phyloP scores from a whole-genome alignment of 2,888 invertebrate genomes.

The Congeria kusceri region DNA sequence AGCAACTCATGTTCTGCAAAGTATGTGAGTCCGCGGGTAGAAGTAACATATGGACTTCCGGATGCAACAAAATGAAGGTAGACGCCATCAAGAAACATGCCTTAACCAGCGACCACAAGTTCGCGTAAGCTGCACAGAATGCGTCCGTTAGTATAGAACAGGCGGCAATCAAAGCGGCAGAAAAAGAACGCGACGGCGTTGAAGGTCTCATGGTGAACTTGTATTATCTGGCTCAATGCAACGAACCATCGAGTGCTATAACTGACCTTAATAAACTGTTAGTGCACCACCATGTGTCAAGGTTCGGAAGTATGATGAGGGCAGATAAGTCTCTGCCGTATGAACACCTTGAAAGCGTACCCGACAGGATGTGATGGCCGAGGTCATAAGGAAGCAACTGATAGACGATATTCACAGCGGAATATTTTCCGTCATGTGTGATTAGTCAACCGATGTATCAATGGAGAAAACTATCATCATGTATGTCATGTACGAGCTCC shows the following conservation, averaged over 20 bases:
- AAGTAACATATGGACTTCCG: constrained; percentile 1
- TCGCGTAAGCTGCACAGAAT: neutral
- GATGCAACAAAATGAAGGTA: constrained; percentile 11
- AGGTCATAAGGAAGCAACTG: constrained; percentile 10
- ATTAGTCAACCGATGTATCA: constrained; percentile 23
- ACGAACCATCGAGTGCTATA: constrained; percentile 9
- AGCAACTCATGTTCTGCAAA: neutral
- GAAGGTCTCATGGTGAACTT: constrained; percentile 13
- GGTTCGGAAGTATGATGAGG: neutral
- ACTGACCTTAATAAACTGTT: constrained; percentile 13
- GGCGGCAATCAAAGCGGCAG: neutral
- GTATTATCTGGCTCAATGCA: constrained; percentile 18
- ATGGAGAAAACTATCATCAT: constrained; percentile 22
- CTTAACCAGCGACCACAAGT: constrained; percentile 20
- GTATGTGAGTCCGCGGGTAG: neutral
- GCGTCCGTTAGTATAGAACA: neutral
- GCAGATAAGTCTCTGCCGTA: constrained; percentile 8
- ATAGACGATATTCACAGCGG: constrained; percentile 4
- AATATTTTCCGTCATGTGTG: constrained; percentile 8
- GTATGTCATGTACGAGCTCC: constrained; percentile 16
- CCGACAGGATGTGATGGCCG: constrained; percentile 11
- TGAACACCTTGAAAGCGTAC: neutral
- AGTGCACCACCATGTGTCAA: neutral
- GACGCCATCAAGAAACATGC: constrained; percentile 24
- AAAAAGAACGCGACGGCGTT: constrained; percentile 5